Base-by-base conservation (phyloP, 2,113 vertebrate species). In the Tursiops truncatus region DNA sequence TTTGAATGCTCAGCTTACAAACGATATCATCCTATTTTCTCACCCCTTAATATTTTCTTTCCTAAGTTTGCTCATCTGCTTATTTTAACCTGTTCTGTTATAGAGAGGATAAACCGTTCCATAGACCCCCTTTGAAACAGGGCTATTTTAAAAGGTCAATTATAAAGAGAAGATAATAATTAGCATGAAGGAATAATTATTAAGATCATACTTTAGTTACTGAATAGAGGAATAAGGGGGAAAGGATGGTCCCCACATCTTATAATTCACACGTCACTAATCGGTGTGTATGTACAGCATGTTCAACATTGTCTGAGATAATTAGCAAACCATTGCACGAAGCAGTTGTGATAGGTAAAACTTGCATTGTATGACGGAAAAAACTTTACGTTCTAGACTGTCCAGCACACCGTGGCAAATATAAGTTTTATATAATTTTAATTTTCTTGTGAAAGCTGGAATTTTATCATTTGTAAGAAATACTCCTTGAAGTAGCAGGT, bases 291-390 rank as follows among this genome's bases (percentile, higher is more conserved):
- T 8, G 47, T 33, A 23, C 18, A n/a, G 10, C 23, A 53, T 12
- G 21, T 12, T 79, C 76, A n/a, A 2, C 76, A n/a, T 1, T n/a
- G 60, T 26, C 50, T 44, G 44, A 31, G 23, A 63, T 36, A 3
- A 4, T 56, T n/a, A 38, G 21, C n/a, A 4, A 5, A 28, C 25
- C 0, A 0, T 41, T 21, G 18, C 10, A 6, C 1, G 6, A 20
- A 23, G 21, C 25, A 25, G 7, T 20, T 71, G 25, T 21, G 62
- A 23, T 11, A 38, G 21, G 36, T 53, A 41, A 20, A 58, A 77
- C 20, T 33, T n/a, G 25, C 5, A 33, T 17, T 33, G 3, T 13
- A 62, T 5, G 23, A 38, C 58, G 20, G 14, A 56, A 47, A 73
- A 20, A 10, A 63, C 36, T 76, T 53, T 50, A 20, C 1, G 9